Evolutionary conservation across 1,140 invertebrate genomes (phyloP).

Genomic region (Palaemon carinicauda): DNA sequence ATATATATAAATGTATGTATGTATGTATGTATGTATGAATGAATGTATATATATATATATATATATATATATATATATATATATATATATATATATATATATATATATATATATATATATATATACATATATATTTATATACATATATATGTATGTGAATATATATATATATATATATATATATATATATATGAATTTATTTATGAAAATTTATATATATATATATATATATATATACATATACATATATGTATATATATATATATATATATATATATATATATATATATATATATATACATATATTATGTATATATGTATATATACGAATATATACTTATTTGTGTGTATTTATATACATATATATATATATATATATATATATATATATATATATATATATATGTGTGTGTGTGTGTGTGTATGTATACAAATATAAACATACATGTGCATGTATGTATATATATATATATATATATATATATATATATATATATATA

Average conservation of each 20-base stretch:
- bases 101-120: slow-evolving; percentile 7
- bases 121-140: not conserved
- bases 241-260: not conserved
- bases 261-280: not conserved
- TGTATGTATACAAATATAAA: not conserved
- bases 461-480: not conserved
- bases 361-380: not conserved
- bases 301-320: not conserved
- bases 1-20: not conserved
- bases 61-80: not conserved
- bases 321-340: not conserved
- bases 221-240: slow-evolving; percentile 3
- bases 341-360: too few species aligned
- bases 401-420: not conserved
- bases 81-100: slow-evolving; percentile 3
- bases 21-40: not conserved
- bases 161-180: not conserved
- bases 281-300: not conserved
- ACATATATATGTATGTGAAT: not conserved
- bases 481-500: not conserved
- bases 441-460: too few species aligned
- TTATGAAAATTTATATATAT: not conserved
- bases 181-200: not conserved
- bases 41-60: not conserved
- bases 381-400: not conserved